Evolutionary conservation across 2,888 invertebrate genomes (phyloP).

Genomic region (Prosapia bicincta): DNA sequence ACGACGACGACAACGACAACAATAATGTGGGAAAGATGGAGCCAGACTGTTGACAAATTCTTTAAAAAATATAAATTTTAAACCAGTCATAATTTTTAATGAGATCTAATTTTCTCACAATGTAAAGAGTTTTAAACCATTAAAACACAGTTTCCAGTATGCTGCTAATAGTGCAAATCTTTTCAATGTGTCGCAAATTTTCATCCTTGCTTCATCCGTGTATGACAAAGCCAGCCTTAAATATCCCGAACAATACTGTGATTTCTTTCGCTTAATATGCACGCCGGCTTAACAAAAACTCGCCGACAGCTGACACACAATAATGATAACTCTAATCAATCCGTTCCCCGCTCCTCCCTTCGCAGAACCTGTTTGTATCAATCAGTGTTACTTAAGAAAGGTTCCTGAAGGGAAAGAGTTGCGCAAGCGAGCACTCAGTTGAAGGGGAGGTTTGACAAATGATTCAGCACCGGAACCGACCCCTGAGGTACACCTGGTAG

Average conservation of each 20-base stretch:
- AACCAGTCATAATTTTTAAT: too few relatives aligned
- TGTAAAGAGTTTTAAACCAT: too few relatives aligned
- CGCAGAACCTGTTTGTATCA: background rate
- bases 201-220: too few relatives aligned
- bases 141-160: too few relatives aligned
- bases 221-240: background rate
- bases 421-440: background rate
- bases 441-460: background rate
- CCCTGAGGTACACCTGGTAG: background rate
- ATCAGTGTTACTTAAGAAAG: background rate
- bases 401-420: background rate
- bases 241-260: background rate
- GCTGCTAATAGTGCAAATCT: too few relatives aligned
- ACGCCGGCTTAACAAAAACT: background rate
- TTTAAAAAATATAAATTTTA: too few relatives aligned
- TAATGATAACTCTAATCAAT: background rate
- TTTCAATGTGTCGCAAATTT: too few relatives aligned
- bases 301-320: background rate
- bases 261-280: background rate
- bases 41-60: too few relatives aligned
- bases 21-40: too few relatives aligned
- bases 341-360: background rate
- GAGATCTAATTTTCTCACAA: too few relatives aligned
- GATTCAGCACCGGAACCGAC: background rate
- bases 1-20: too few relatives aligned